Evolutionary conservation across 2,113 vertebrate genomes (phyloP), one percentile per base, ranked within the genome.

Genomic region (Tachycineta bicolor): DNA sequence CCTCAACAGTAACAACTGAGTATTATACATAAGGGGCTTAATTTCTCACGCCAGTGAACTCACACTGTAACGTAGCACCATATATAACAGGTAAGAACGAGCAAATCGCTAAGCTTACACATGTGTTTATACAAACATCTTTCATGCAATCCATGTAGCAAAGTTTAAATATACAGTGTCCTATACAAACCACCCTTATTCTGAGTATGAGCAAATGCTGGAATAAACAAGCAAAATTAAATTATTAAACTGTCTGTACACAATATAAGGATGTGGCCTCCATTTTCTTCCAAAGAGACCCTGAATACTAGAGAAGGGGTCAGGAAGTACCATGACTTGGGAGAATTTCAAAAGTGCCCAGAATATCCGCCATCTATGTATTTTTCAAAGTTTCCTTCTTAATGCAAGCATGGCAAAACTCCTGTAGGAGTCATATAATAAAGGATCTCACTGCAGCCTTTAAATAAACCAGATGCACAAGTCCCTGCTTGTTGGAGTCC

Each of bases 241-340:
- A 65, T 11, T 37, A 55, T 28, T 73, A 31, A n/a, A 60, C 19
- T 37, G 22, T 16, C n/a, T 41, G 24, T 34, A 50, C 33, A 80
- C 25, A 73, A 41, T 20, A 34, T 0, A 6, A 70, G 64, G 81
- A 56, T 0, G 0, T 5, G 4, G 47, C 55, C 58, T 47, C 53
- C 50, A 76, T 14, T 31, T 64, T 67, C 19, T 31, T 25, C 28
- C 46, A 65, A 81, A 67, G 25, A 12, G 6, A 50, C 19, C 3
- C 0, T 34, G n/a, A 34, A 41, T 11, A 60, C 17, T 26, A 43
- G 2, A 22, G 17, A 89, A 77, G 7, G 7, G 6, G 3, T 77
- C 39, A 34, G 7, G 37, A 83, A 74, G 17, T 8, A 50, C 10
- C 17, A 20, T 59, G 22, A 74, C 23, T 25, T 37, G 9, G 43